Conservation (phyloP, 1,140 invertebrate species). For the Cyrtorhinus lividipennis region DNA sequence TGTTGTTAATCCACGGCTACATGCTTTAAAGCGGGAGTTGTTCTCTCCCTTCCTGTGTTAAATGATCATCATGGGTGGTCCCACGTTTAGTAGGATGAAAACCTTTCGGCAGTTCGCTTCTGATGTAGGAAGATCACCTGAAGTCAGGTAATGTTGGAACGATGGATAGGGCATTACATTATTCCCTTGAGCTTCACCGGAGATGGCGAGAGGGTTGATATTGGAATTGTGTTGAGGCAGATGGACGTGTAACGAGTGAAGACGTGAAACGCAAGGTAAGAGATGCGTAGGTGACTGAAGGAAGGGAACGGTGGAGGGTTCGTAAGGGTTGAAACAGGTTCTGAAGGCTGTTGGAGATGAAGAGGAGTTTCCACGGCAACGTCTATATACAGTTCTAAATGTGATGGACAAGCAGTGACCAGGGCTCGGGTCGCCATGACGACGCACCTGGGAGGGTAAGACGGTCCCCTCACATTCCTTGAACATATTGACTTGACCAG, state of each 20-base stretch:
- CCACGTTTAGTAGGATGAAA: too few species aligned
- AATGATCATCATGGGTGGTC: too few species aligned
- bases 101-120: too few species aligned
- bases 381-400: constrained; percentile 13
- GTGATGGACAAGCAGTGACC: constrained; percentile 15
- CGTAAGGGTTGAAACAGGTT: not conserved
- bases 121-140: too few species aligned
- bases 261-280: constrained; percentile 1
- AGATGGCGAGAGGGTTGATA: not conserved
- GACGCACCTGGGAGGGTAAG: constrained; percentile 4
- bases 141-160: too few species aligned
- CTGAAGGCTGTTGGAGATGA: not conserved
- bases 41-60: too few species aligned
- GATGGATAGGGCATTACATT: too few species aligned
- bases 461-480: constrained; percentile 9
- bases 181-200: too few species aligned
- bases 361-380: constrained; percentile 1
- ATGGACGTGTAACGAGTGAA: constrained; percentile 5
- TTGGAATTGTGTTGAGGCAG: not conserved
- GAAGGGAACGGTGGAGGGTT: not conserved
- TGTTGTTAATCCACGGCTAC: too few species aligned
- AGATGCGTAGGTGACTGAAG: not conserved
- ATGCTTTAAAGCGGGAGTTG: too few species aligned
- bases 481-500: constrained; percentile 13
- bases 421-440: constrained; percentile 1